Conservation (phyloP, 2,888 invertebrate species). For the Machimus rusticus region DNA sequence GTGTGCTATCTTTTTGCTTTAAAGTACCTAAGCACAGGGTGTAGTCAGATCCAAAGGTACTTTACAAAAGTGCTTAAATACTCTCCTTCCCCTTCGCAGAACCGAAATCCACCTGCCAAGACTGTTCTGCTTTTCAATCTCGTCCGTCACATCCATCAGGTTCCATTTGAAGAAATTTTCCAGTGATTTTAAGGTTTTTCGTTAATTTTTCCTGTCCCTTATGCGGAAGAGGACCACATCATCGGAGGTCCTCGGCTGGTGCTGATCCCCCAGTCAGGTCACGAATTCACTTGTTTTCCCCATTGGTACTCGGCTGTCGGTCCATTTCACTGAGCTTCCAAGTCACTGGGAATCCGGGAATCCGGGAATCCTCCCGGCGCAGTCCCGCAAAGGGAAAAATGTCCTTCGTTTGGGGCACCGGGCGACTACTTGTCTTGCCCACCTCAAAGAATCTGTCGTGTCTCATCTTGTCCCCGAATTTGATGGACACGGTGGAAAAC, state of each 20-base stretch:
- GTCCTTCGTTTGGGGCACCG: neutral
- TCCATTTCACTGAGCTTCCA: constrained; percentile 20
- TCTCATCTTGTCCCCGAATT: constrained; percentile 18
- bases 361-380: neutral
- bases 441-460: constrained; percentile 21
- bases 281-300: constrained; percentile 36
- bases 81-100: neutral
- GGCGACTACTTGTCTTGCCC: neutral
- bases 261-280: constrained; percentile 13
- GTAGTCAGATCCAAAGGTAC: too few species aligned
- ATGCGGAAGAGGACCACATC: neutral
- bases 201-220: neutral
- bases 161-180: neutral
- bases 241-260: neutral
- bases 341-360: neutral
- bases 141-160: neutral
- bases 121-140: neutral
- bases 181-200: neutral
- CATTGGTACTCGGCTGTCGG: neutral
- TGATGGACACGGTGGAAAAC: constrained; percentile 34
- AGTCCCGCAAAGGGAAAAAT: neutral
- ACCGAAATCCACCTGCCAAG: neutral
- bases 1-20: too few species aligned
- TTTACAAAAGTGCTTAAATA: too few species aligned
- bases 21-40: too few species aligned